These are phyloP conservation scores for Sminthurinus signatus DNA, from an alignment of 1,140 invertebrate species.

Conservation along the genomic window DNA sequence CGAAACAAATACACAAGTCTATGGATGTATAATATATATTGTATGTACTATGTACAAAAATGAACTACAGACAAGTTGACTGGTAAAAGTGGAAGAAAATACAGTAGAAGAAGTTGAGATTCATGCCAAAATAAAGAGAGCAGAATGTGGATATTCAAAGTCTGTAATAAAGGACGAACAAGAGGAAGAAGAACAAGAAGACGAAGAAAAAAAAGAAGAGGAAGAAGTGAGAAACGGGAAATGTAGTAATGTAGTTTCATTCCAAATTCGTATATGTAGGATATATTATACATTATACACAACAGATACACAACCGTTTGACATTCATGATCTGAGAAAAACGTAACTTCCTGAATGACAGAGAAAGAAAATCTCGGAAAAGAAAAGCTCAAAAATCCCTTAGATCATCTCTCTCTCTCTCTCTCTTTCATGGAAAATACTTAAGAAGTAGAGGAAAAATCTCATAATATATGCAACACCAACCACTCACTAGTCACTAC, in stretches of 20 bases:
- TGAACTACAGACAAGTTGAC: too few species aligned
- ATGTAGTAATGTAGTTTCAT: slow-evolving; percentile 11
- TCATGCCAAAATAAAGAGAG: slow-evolving; percentile 12
- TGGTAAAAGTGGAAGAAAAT: not conserved
- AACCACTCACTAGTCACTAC: too few species aligned
- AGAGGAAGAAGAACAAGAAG: too few species aligned
- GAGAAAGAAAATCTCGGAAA: slow-evolving; percentile 22
- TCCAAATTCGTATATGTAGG: slow-evolving; percentile 2
- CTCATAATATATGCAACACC: too few species aligned
- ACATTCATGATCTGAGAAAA: slow-evolving; percentile 39
- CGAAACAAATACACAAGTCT: not conserved
- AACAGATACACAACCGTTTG: slow-evolving; percentile 31
- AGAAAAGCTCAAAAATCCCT: slow-evolving; percentile 15
- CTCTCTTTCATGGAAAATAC: not conserved
- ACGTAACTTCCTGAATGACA: slow-evolving; percentile 25
- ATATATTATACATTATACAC: too few species aligned
- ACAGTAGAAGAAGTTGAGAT: slow-evolving; percentile 4
- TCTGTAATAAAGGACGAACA: slow-evolving; percentile 9
- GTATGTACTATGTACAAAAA: too few species aligned
- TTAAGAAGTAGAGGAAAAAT: too few species aligned
- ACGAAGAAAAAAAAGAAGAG: too few species aligned
- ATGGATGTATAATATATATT: too few species aligned
- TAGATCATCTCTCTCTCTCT: slow-evolving; percentile 11
- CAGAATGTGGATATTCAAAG: not conserved
- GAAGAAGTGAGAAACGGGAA: not conserved